Percentiles rank a stretch among this genome's conserved stretches.
phyloP scores from a whole-genome alignment of 2,888 invertebrate species.

The Drosophila hamatofila region DNA sequence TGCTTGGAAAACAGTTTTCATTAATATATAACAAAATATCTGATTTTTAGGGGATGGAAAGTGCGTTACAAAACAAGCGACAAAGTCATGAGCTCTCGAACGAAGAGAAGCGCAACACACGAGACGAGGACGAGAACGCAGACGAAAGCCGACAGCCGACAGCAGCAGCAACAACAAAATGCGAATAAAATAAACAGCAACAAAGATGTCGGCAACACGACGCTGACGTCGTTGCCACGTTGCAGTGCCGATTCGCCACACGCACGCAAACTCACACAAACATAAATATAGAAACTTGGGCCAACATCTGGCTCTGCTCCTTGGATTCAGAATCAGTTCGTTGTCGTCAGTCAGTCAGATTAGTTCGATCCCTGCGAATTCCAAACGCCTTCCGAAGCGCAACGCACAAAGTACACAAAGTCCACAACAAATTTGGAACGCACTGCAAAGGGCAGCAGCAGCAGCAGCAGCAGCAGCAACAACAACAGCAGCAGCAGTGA shows the following conservation, averaged over 20 bases:
- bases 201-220: slow-evolving; percentile 50
- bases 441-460: slow-evolving; percentile 34
- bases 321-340: slow-evolving; percentile 81
- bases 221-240: slow-evolving; percentile 64
- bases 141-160: slow-evolving; percentile 25
- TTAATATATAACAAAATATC: neutral
- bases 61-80: neutral
- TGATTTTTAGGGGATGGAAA: slow-evolving; percentile 13
- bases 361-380: slow-evolving; percentile 66
- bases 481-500: slow-evolving; percentile 14
- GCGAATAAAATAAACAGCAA: slow-evolving; percentile 21
- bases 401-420: slow-evolving; percentile 35
- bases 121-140: slow-evolving; percentile 48
- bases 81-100: slow-evolving; percentile 19
- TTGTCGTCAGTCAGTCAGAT: slow-evolving; percentile 81
- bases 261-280: slow-evolving; percentile 26
- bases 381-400: slow-evolving; percentile 51
- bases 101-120: slow-evolving; percentile 29
- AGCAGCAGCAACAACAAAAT: slow-evolving; percentile 24
- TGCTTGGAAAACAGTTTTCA: neutral
- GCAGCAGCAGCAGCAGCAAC: slow-evolving; percentile 2
- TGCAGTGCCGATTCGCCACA: slow-evolving; percentile 61
- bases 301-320: slow-evolving; percentile 84
- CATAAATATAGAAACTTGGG: slow-evolving; percentile 56
- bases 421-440: slow-evolving; percentile 57